Conservation (phyloP, 1,140 invertebrate genomes). For the Drosophila ironensis region DNA sequence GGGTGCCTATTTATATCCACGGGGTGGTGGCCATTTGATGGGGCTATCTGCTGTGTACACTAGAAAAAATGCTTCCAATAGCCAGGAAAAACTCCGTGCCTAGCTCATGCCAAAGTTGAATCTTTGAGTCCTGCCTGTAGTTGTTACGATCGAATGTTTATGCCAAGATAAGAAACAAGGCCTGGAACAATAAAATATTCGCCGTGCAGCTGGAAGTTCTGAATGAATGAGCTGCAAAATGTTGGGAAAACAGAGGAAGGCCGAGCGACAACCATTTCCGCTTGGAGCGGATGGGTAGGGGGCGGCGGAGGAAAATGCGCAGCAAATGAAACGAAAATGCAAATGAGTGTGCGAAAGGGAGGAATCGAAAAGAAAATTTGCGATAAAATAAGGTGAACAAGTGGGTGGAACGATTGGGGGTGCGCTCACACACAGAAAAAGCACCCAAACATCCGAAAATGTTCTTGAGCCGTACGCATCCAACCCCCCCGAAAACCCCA, state of each 20-base stretch:
- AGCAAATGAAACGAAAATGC: conserved; percentile 52
- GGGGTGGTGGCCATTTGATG: not conserved
- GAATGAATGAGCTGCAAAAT: conserved; percentile 8
- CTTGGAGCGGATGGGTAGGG: not conserved
- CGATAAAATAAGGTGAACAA: conserved; percentile 12
- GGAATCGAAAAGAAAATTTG: conserved; percentile 16
- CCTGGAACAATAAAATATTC: too few species aligned
- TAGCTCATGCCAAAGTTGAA: too few species aligned
- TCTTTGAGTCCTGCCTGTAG: too few species aligned
- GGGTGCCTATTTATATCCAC: conserved; percentile 15
- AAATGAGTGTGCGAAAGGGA: conserved; percentile 25
- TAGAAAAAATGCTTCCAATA: too few species aligned
- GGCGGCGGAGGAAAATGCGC: conserved; percentile 35
- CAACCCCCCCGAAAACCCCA: not conserved
- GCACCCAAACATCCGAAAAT: not conserved
- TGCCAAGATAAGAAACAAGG: too few species aligned
- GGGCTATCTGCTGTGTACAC: too few species aligned
- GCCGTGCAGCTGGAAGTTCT: not conserved
- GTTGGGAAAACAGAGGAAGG: conserved; percentile 6
- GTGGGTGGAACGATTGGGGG: not conserved
- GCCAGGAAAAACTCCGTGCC: too few species aligned
- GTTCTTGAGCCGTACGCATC: conserved; percentile 1
- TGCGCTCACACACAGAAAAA: not conserved
- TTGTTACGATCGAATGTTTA: too few species aligned
- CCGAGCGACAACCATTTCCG: conserved; percentile 36